Conservation (phyloP, 2,797 vertebrate genomes). For the Danio aesculapii region DNA sequence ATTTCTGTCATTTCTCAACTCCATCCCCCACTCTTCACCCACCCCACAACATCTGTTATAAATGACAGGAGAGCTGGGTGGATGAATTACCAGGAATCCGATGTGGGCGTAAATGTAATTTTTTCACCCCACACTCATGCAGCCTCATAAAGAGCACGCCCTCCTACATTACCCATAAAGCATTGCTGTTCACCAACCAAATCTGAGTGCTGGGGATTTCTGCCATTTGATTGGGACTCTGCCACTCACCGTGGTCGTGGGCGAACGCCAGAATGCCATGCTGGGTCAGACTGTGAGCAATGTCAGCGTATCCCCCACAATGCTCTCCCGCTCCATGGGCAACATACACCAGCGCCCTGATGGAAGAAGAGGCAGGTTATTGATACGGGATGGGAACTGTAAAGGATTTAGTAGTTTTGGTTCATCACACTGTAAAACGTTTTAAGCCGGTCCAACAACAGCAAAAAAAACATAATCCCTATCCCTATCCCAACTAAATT, state of each 20-base stretch:
- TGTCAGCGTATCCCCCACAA: slow-evolving; percentile 87
- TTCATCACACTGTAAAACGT: no score
- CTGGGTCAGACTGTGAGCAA: slow-evolving; percentile 86
- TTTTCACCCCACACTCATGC: background rate
- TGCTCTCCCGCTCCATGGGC: slow-evolving; percentile 94
- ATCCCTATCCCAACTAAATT: no score
- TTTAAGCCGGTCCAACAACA: no score
- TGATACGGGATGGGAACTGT: background rate
- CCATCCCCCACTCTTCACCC: background rate
- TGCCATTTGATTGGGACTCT: slow-evolving; percentile 16
- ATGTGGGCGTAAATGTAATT: slow-evolving; percentile 6
- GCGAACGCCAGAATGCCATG: slow-evolving; percentile 89
- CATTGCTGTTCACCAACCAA: slow-evolving; percentile 10
- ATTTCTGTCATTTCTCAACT: slow-evolving; percentile 20
- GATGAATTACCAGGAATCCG: background rate
- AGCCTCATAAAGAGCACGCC: slow-evolving; percentile 13
- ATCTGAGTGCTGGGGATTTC: slow-evolving; percentile 30
- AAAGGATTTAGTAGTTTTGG: background rate
- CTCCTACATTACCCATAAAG: slow-evolving; percentile 28
- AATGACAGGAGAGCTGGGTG: slow-evolving; percentile 10
- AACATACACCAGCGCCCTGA: slow-evolving; percentile 91
- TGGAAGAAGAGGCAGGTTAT: slow-evolving; percentile 30
- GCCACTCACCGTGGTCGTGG: slow-evolving; percentile 94
- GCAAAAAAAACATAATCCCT: no score
- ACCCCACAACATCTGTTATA: slow-evolving; percentile 24